phyloP scores from a whole-genome alignment of 2,113 vertebrate genomes.

The Epinephelus moara region DNA sequence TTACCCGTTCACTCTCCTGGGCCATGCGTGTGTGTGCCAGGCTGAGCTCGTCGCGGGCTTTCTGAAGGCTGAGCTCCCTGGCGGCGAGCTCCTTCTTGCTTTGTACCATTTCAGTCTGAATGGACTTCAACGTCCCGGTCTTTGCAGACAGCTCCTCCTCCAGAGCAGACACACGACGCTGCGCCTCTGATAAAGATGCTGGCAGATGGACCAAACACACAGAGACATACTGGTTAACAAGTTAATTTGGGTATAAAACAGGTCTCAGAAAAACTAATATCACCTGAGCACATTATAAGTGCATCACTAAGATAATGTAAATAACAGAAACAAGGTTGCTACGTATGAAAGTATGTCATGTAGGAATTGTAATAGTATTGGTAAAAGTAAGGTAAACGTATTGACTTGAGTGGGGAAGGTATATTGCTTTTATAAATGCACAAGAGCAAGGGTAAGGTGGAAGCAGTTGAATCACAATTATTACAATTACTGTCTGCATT shows the following conservation, averaged over 20 bases:
- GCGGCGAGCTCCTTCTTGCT: constrained; percentile 74
- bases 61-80: constrained; percentile 75
- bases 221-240: constrained; percentile 10
- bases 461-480: no score
- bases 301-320: neutral
- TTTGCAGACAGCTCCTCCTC: constrained; percentile 78
- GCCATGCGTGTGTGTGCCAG: constrained; percentile 69
- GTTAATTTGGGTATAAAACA: neutral
- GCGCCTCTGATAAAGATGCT: constrained; percentile 60
- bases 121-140: constrained; percentile 59
- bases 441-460: no score
- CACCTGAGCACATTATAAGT: neutral
- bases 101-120: constrained; percentile 71
- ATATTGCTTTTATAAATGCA: no score
- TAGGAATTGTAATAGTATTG: no score
- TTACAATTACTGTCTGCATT: no score
- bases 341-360: no score
- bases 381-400: no score
- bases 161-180: constrained; percentile 67
- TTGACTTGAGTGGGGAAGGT: no score
- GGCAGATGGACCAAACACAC: constrained; percentile 22
- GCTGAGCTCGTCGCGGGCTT: constrained; percentile 71
- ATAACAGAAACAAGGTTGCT: neutral
- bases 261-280: neutral
- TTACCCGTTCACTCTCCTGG: constrained; percentile 82